Base-by-base conservation (phyloP, 1,140 invertebrate species). In the Pachyrhynchus sulphureomaculatus region DNA sequence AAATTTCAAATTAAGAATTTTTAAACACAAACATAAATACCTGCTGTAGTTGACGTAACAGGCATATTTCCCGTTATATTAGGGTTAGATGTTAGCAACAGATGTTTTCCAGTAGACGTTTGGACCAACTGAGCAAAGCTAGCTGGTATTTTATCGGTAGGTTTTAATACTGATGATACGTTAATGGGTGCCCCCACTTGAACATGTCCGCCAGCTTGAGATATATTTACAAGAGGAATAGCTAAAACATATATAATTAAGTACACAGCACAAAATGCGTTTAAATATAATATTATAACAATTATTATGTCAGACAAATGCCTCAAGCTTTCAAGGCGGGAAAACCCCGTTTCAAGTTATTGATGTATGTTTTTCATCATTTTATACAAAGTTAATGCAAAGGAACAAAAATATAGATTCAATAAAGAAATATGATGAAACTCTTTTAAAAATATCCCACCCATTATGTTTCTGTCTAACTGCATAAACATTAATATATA, bases 81-180 rank as follows among this genome's bases (percentile, higher is more conserved):
- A 13, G 69, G 68, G 61, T 74, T 72, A 0, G 72, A 65, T n/a
- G 72, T 85, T 5, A 87, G 72, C 24, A 89, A 79, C 41, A 88
- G 79, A 74, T 84, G 83, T 71, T 86, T 84, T 24, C 88, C 88
- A 15, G 83, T 81, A 26, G 86, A 81, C 5, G 87, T 88, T 72
- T 89, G 87, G 13, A 89, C 84, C 26, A 89, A 75, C 65, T 88
- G 86, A 55, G 82, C 83, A 65, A 84, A 74, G 65, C 68, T 69
- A 29, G 68, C 68, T 9, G 67, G 66, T 42, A 73, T 65, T 53
- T 75, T 73, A 60, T 74, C 73, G 8, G 68, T 32, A 12, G 70
- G 53, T 59, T 74, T 75, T 39, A 72, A 67, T 21, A 80, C 72
- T 12, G 79, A 76, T 39, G 81, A 77, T 48, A 77, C 75, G 60